phyloP scores from a whole-genome alignment of 2,888 invertebrate genomes.

The Cephus pulcher region DNA sequence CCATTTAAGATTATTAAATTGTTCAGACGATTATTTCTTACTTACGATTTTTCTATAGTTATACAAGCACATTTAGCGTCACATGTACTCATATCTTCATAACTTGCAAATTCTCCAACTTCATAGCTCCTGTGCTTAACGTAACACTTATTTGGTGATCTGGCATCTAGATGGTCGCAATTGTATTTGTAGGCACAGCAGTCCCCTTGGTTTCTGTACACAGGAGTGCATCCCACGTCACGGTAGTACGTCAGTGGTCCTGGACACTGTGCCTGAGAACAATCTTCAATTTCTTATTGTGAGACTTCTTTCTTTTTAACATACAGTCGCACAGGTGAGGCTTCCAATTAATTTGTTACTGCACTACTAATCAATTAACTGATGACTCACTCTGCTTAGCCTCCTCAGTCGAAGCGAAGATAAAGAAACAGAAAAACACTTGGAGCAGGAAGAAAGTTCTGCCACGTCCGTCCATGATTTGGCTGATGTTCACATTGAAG shows the following conservation, averaged over 20 bases:
- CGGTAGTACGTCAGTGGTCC: rapidly evolving
- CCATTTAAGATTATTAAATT: no score
- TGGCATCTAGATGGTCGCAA: slow-evolving; percentile 22
- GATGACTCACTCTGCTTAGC: background rate
- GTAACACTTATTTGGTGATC: slow-evolving; percentile 46
- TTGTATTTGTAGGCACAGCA: no score
- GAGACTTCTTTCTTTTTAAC: no score
- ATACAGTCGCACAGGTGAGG: no score
- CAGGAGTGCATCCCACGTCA: no score
- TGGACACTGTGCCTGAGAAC: no score
- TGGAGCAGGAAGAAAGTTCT: background rate
- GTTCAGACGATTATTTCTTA: no score
- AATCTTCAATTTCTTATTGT: background rate
- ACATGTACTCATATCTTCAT: rapidly evolving
- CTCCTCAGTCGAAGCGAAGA: background rate
- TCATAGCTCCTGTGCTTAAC: slow-evolving; percentile 42
- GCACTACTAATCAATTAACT: background rate
- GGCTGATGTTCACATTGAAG: background rate
- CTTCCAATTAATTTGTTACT: no score
- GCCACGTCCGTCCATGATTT: background rate
- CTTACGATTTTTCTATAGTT: no score
- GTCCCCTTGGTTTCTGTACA: no score
- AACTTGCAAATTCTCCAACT: slow-evolving; percentile 41
- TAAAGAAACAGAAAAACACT: background rate
- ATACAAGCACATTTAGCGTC: rapidly evolving